Conservation (phyloP, 2,797 vertebrate species). For the Cetoscarus ocellatus region DNA sequence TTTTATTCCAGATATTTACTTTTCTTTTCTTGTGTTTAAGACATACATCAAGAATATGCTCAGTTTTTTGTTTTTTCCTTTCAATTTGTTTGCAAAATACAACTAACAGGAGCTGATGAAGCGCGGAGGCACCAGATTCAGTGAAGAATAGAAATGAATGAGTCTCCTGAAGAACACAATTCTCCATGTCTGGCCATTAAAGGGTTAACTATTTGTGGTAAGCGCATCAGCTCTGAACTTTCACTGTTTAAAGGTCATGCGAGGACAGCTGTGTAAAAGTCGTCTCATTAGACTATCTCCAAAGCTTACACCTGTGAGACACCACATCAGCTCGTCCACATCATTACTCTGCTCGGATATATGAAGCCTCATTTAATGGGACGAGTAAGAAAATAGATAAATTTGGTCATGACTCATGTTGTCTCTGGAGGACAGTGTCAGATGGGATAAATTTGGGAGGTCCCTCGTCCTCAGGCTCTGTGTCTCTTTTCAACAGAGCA, state of each 20-base stretch:
- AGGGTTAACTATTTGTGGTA: no score
- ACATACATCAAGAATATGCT: no score
- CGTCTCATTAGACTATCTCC: conserved; percentile 50
- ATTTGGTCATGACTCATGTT: conserved; percentile 63
- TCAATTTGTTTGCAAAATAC: no score
- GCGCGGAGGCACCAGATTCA: no score
- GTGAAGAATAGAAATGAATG: no score
- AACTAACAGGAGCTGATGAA: no score
- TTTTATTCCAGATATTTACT: no score
- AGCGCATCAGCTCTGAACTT: no score
- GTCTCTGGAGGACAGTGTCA: conserved; percentile 36
- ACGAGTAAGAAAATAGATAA: conserved; percentile 56
- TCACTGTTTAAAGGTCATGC: no score
- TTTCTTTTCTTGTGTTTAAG: no score
- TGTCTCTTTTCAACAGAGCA: not conserved
- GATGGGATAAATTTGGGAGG: conserved; percentile 34
- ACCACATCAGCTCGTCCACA: conserved; percentile 40
- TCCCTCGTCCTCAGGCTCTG: conserved; percentile 10
- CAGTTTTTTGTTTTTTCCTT: no score
- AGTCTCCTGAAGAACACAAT: no score
- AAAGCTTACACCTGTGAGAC: conserved; percentile 26
- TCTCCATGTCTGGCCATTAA: not conserved
- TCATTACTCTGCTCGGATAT: conserved; percentile 30
- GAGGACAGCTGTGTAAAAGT: not conserved
- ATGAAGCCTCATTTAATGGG: conserved; percentile 61